phyloP scores from a whole-genome alignment of 2,113 vertebrate genomes.

The Thalassoma bifasciatum region DNA sequence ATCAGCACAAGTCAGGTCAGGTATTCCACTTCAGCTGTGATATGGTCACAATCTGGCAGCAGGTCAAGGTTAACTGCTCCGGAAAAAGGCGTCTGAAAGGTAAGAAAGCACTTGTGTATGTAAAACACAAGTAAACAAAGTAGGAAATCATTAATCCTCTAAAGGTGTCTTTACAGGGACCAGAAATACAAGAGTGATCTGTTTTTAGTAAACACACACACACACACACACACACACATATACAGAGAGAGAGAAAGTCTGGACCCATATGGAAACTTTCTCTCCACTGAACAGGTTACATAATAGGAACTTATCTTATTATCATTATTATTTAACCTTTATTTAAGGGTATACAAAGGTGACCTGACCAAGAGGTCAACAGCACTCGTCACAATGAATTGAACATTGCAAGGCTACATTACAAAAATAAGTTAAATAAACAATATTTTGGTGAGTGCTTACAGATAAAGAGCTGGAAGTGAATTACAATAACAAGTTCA shows the following conservation, averaged over 20 bases:
- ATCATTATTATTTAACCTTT: no score
- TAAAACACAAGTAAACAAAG: not conserved
- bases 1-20: not conserved
- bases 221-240: conserved; percentile 9
- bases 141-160: not conserved
- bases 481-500: no score
- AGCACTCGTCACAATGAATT: no score
- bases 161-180: not conserved
- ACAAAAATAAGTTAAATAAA: no score
- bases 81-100: not conserved
- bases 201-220: conserved; percentile 34
- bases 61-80: conserved; percentile 13
- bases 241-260: no score
- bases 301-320: conserved; percentile 30
- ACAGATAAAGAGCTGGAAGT: no score
- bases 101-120: not conserved
- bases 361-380: no score
- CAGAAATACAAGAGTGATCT: conserved; percentile 3
- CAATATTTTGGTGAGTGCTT: no score
- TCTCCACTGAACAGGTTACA: conserved; percentile 7
- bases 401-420: no score
- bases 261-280: conserved; percentile 34
- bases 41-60: not conserved
- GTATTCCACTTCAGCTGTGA: not conserved
- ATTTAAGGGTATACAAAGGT: no score